phyloP scores from a whole-genome alignment of 2,797 vertebrate species.

The Phoxinus dragarum region DNA sequence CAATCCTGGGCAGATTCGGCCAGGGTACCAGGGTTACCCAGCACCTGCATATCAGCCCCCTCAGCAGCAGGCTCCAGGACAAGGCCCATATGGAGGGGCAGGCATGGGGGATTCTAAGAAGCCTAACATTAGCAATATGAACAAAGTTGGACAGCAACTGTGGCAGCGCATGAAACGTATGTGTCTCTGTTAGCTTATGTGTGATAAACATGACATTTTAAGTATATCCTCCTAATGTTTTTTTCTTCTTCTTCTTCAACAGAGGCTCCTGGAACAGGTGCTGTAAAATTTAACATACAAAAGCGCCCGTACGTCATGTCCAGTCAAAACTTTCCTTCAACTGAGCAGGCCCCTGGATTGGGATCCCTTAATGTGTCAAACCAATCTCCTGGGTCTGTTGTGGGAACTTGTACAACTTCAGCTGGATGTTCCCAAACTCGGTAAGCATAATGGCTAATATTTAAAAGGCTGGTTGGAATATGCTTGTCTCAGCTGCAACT shows the following conservation, averaged over 20 bases:
- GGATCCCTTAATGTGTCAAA: slow-evolving; percentile 48
- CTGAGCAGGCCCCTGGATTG: slow-evolving; percentile 77
- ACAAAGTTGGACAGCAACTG: slow-evolving; percentile 85
- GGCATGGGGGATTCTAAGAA: slow-evolving; percentile 74
- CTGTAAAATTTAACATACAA: slow-evolving; percentile 90
- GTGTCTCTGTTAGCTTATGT: not conserved
- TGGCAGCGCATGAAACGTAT: slow-evolving; percentile 94
- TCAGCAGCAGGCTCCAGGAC: slow-evolving; percentile 69
- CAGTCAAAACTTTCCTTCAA: slow-evolving; percentile 78
- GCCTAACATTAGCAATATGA: slow-evolving; percentile 75
- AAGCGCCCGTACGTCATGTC: slow-evolving; percentile 85
- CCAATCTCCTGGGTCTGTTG: slow-evolving; percentile 63
- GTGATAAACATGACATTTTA: not conserved
- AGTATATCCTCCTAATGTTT: not conserved
- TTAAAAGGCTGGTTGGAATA: not conserved
- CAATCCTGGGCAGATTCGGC: slow-evolving; percentile 74
- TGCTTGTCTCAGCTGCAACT: not conserved
- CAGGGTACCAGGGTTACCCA: slow-evolving; percentile 76
- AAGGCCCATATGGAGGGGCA: slow-evolving; percentile 70
- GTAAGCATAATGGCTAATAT: slow-evolving; percentile 66
- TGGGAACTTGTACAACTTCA: slow-evolving; percentile 58
- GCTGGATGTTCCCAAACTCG: slow-evolving; percentile 74
- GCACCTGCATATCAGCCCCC: slow-evolving; percentile 72
- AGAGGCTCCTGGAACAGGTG: slow-evolving; percentile 87
- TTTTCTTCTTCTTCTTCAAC: not conserved